Percentiles rank a stretch among this genome's conserved stretches.
These are phyloP conservation scores for Coilia nasus DNA, from an alignment of 2,797 vertebrate species.

Conservation along the genomic window DNA sequence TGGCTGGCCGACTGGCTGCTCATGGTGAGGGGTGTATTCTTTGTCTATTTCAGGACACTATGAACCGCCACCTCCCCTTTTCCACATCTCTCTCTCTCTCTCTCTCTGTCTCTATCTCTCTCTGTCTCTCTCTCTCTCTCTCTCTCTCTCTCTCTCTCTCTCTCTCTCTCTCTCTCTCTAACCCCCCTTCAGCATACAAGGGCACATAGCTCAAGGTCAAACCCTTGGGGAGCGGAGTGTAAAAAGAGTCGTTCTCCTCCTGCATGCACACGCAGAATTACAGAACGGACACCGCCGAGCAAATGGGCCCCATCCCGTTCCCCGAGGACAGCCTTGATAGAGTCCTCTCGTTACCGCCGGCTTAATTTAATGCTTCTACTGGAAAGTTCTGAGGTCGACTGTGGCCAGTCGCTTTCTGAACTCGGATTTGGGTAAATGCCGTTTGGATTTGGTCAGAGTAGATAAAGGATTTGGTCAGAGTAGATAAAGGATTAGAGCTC, in stretches of 20 bases:
- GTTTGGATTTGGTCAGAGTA: background rate
- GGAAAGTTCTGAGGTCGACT: constrained; percentile 35
- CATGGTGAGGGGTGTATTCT: constrained; percentile 48
- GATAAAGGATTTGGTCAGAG: background rate
- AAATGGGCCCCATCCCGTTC: constrained; percentile 36
- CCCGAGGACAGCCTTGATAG: constrained; percentile 44
- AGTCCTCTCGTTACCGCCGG: constrained; percentile 42
- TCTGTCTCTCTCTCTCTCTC: background rate
- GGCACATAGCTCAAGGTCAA: constrained; percentile 73
- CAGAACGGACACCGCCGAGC: constrained; percentile 44
- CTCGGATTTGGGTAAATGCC: constrained; percentile 4
- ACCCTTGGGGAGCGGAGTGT: constrained; percentile 63
- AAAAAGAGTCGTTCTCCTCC: constrained; percentile 59
- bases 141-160: constrained; percentile 22
- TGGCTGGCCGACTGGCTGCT: background rate
- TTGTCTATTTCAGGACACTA: constrained; percentile 79
- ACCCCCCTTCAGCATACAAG: constrained; percentile 55
- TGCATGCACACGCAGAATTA: constrained; percentile 52
- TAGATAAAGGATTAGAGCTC: background rate
- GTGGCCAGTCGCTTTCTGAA: background rate
- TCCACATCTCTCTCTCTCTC: constrained; percentile 63
- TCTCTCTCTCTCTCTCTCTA: constrained; percentile 59
- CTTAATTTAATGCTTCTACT: constrained; percentile 40
- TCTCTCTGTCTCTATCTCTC: constrained; percentile 42
- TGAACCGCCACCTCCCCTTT: constrained; percentile 52